Evolutionary conservation across 2,113 vertebrate genomes (phyloP), one percentile per base, ranked within the genome.

Genomic region (Muscicapa adusta): DNA sequence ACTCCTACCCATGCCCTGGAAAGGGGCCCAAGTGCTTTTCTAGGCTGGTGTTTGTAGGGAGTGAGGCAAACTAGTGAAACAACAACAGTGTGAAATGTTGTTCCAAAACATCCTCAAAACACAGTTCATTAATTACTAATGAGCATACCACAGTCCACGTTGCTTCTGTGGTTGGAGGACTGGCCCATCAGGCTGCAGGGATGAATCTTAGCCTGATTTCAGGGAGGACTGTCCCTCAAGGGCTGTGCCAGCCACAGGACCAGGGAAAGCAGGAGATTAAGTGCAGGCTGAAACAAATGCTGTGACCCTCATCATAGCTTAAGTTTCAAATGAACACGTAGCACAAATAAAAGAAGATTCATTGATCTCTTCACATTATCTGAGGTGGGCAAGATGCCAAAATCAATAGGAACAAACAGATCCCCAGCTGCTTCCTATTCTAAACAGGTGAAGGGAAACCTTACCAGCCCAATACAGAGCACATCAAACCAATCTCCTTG

Each of bases 341-440:
- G 85, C 88, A 91, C 85, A 65, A 94, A 86, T 71, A 34, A 80
- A 91, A 96, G 92, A 81, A 80, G 85, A 93, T 77, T 76, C 63
- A 88, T 53, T 61, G 82, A 83, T 73, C 53, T 76, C 36, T 80
- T 93, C 76, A 31, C 53, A 40, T 92, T 70, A 88, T 84, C 79
- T 31, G 31, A 88, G 43, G 70, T 18, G 33, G 57, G 85, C 22
- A 3, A 71, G 56, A 74, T 24, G 67, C 88, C 88, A 89, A 67
- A 95, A 96, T 96, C 95, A 92, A 91, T 92, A 88, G 36, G 73
- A 71, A 93, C 79, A 96, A 94, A 96, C 10, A 95, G 85, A 80
- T 94, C 72, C 72, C 56, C 79, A 65, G 93, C 72, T 77, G 73
- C 68, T 86, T 93, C 90, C 75, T 77, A 10, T 25, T 24, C 45